Percentiles rank a stretch among this genome's conserved stretches.
These are phyloP conservation scores for Zaprionus lineosus DNA, from an alignment of 2,888 invertebrate genomes.

Conservation along the genomic window DNA sequence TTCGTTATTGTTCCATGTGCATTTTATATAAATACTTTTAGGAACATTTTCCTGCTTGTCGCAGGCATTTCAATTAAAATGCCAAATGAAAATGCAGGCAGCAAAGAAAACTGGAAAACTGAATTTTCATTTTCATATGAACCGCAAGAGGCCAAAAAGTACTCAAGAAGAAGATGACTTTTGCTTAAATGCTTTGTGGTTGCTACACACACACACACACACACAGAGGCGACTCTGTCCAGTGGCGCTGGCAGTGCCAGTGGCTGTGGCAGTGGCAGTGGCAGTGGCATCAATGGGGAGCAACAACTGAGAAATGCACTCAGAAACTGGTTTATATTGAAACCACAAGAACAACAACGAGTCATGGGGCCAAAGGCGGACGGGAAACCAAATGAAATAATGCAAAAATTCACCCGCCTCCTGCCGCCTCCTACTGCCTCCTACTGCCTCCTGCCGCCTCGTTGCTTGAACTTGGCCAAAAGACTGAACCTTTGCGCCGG, in stretches of 20 bases:
- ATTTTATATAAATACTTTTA: conserved; percentile 66
- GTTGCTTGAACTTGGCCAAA: conserved; percentile 70
- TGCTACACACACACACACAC: too few relatives aligned
- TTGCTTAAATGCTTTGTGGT: conserved; percentile 70
- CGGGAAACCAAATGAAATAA: conserved; percentile 17
- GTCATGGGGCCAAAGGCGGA: conserved; percentile 9
- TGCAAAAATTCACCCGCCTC: conserved; percentile 14
- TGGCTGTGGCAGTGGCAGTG: too few relatives aligned
- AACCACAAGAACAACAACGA: conserved; percentile 33
- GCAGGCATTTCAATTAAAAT: conserved; percentile 70
- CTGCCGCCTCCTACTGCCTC: background rate
- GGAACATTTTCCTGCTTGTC: conserved; percentile 41
- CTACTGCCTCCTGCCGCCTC: background rate
- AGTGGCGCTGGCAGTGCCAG: too few relatives aligned
- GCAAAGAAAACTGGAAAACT: conserved; percentile 8
- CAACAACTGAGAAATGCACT: conserved; percentile 24
- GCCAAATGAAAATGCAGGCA: conserved; percentile 36
- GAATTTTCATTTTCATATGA: conserved; percentile 31
- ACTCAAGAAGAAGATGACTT: conserved; percentile 27
- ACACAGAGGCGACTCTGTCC: too few relatives aligned
- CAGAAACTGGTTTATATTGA: conserved; percentile 62
- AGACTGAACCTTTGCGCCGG: conserved; percentile 31
- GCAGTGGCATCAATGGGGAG: too few relatives aligned
- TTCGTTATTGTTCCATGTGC: conserved; percentile 24
- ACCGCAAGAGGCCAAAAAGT: conserved; percentile 47